A percentile compares a stretch with the other conserved stretches of the same genome.
Conservation (phyloP, 2,888 invertebrate genomes). For the Leucophenga montana region DNA sequence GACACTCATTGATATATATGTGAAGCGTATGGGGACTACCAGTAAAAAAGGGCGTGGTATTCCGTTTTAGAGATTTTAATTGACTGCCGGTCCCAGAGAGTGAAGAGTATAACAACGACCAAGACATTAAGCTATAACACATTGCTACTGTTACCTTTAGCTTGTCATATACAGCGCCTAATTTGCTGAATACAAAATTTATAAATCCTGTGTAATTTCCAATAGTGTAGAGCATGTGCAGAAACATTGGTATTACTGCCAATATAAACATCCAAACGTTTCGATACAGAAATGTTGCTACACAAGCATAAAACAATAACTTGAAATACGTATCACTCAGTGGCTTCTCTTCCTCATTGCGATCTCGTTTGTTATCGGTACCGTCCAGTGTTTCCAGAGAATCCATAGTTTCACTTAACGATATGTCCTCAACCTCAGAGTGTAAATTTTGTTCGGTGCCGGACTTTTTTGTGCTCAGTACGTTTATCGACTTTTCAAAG, state of each 20-base stretch:
- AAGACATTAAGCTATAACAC: no score
- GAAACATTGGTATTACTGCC: constrained; percentile 81
- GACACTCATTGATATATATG: no score
- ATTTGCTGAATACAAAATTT: constrained; percentile 59
- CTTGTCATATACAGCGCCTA: constrained; percentile 54
- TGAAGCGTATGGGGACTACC: no score
- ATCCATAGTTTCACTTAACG: constrained; percentile 65
- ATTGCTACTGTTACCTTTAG: constrained; percentile 49
- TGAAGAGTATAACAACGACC: no score
- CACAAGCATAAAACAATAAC: constrained; percentile 85
- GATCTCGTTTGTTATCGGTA: constrained; percentile 36
- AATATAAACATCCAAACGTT: constrained; percentile 87
- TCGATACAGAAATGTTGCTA: constrained; percentile 89
- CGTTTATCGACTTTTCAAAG: constrained; percentile 64
- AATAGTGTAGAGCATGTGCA: constrained; percentile 65
- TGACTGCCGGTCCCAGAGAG: no score
- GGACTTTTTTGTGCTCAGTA: constrained; percentile 60
- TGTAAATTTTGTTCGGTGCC: constrained; percentile 61
- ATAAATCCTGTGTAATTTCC: constrained; percentile 68
- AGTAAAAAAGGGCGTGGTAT: no score
- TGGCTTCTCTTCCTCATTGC: constrained; percentile 68
- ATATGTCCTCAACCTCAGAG: constrained; percentile 66
- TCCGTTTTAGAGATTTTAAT: no score
- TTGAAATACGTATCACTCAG: constrained; percentile 84
- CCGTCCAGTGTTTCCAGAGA: constrained; percentile 60